Base-by-base conservation (phyloP, 2,888 invertebrate species). In the Stenotaenia linearis region DNA sequence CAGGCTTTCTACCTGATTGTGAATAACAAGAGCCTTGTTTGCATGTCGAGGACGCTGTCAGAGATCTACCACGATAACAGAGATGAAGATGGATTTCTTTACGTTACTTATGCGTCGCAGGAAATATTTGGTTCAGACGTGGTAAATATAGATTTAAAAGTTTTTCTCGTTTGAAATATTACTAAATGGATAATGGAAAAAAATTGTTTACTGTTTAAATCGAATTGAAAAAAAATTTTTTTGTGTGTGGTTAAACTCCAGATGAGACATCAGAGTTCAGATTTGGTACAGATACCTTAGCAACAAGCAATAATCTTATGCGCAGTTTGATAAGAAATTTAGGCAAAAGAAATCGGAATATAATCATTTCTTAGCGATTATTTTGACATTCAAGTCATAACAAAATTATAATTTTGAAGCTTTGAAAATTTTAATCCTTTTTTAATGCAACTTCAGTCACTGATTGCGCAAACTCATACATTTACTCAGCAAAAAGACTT, bases 71-170 rank as follows among this genome's bases (percentile, higher is more conserved):
- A 90, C 45, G 90, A 91, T 81, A 90, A 92, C 83, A 90, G 91
- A 75, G 92, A 93, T 82, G 91, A 91, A 35, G 95, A 95, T 85
- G 96, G 96, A 0, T 96, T 94, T 85, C 89, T 96, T 0, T 95
- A 95, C 86, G 91, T 95, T 84, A 94, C 94, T 0, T 96, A 95
- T 85, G 94, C 95, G 0, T 94, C 94, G 28, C 95, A 95, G 87
- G 95, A 95, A 88, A 93, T 93, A 83, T 96, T 95, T 85, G 95
- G 95, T 12, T 79, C 79, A 28, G 28, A 45, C 23, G 12, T 37
- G 77, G 77, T 77, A 77, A 77, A 40, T 37, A 28, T 23, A 2
- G 10, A 32, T 32, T n/a, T 45, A 18, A 15, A 6, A 23, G 21
- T 28, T 74, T 32, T 74, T 21, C 15, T 30, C n/a, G 21, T 74